Evolutionary conservation across 2,797 vertebrate genomes (phyloP).

Genomic region (Gymnothorax reevesii): DNA sequence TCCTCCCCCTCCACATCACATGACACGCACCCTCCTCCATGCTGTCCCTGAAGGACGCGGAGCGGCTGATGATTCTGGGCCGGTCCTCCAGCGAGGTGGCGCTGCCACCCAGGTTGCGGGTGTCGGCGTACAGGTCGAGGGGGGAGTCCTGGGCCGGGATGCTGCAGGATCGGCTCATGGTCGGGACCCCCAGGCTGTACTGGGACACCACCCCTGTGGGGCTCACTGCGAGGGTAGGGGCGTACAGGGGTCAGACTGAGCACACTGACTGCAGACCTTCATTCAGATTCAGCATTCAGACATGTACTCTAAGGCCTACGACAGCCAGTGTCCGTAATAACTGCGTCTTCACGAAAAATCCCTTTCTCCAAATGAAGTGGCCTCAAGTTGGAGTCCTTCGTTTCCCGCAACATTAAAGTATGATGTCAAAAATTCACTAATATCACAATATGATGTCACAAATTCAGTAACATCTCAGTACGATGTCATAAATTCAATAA

Average conservation of each 20-base stretch:
- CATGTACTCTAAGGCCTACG: too few relatives aligned
- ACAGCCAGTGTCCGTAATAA: too few relatives aligned
- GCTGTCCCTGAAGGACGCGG: slow-evolving; percentile 81
- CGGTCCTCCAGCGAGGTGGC: slow-evolving; percentile 84
- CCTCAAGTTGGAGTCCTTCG: too few relatives aligned
- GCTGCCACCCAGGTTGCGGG: slow-evolving; percentile 77
- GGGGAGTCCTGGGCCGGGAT: slow-evolving; percentile 71
- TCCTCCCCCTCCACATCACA: background rate
- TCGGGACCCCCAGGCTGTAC: slow-evolving; percentile 67
- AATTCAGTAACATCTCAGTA: too few relatives aligned
- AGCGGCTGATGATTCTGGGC: slow-evolving; percentile 80
- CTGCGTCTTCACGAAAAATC: too few relatives aligned
- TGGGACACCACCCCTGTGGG: slow-evolving; percentile 74
- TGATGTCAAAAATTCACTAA: too few relatives aligned
- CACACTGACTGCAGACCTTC: background rate
- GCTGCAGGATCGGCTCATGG: slow-evolving; percentile 76
- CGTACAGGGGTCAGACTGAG: background rate
- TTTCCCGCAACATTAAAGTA: too few relatives aligned
- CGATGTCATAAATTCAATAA: too few relatives aligned
- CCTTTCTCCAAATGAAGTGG: too few relatives aligned
- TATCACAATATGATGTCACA: too few relatives aligned
- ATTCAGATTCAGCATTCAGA: too few relatives aligned
- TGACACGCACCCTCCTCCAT: slow-evolving; percentile 80
- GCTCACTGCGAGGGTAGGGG: slow-evolving; percentile 63
- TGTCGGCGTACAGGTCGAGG: slow-evolving; percentile 73